A percentile compares a stretch with the other conserved stretches of the same genome.
phyloP scores from a whole-genome alignment of 2,888 invertebrate genomes.

The Miltochrista miniata region DNA sequence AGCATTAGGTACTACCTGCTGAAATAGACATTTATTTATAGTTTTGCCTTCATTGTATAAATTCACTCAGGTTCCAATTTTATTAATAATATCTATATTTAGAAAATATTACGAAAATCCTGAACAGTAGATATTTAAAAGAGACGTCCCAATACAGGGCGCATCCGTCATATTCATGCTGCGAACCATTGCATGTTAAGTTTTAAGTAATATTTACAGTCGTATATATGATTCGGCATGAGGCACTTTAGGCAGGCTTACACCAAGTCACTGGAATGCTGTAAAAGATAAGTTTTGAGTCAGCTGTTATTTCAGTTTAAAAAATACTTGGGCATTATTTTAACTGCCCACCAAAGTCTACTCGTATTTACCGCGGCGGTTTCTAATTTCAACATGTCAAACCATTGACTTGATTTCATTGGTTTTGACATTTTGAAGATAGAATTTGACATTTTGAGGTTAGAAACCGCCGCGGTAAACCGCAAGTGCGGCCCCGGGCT shows the following conservation, averaged over 20 bases:
- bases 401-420: no score
- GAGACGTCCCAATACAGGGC: constrained; percentile 7
- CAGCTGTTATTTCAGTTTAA: constrained; percentile 40
- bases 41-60: constrained; percentile 19
- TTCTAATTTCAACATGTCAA: no score
- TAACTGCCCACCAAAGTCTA: no score
- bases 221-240: constrained; percentile 31
- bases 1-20: not conserved
- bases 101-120: constrained; percentile 9
- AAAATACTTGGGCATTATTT: no score
- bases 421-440: no score
- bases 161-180: constrained; percentile 24
- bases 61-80: constrained; percentile 2
- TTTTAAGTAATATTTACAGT: constrained; percentile 20
- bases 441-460: no score
- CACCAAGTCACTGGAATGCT: constrained; percentile 55
- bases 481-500: no score
- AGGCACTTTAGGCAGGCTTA: constrained; percentile 40
- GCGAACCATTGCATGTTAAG: constrained; percentile 46
- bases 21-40: not conserved
- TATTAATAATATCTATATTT: constrained; percentile 2
- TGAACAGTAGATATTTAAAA: constrained; percentile 31
- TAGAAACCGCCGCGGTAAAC: no score
- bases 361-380: no score
- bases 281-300: constrained; percentile 36